Base-by-base conservation (phyloP, 2,888 invertebrate species). In the Eupithecia dodoneata region DNA sequence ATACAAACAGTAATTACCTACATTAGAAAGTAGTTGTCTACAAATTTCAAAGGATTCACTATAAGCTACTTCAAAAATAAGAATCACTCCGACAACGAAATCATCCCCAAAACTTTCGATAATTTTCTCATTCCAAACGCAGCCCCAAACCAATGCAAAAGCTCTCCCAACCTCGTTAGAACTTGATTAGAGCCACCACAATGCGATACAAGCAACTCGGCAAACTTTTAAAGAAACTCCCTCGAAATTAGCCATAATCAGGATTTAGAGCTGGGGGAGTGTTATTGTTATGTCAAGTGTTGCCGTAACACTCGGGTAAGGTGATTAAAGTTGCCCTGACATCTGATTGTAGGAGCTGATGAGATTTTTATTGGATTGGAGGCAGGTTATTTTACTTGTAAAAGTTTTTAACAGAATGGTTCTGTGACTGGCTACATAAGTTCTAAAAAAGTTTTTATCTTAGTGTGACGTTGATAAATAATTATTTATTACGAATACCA, bases 161-260 rank as follows among this genome's bases (percentile, higher is more conserved):
- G 83, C 42, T 72, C 71, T 83, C 79, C 77, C 75, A 73, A 86
- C 85, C 88, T 91, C 89, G 89, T 92, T 91, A 90, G 87, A 89
- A 89, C 84, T 90, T 91, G 90, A 91, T 92, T 91, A 90, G 87
- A 87, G 86, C 84, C 84, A 81, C 88, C 88, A 88, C 89, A 90
- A 87, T 87, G 86, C 86, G 87, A 90, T 88, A 87, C 86, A 87
- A 85, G 59, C 79, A 85, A 83, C 82, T 81, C 79, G 63, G 76
- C 74, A 80, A 83, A 89, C 85, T 88, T 90, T 87, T 87, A 89
- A 87, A 87, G 83, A 85, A 86, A 59, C 74, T 79, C 78, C 72
- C 59, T 41, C 70, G 45, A 80, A 80, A 81, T 81, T 79, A 77
- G 76, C 78, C 76, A 45, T 81, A 81, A 82, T 79, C 73, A 82